These are phyloP conservation scores for Strix aluco DNA, from an alignment of 2,113 vertebrate species.

Conservation along the genomic window DNA sequence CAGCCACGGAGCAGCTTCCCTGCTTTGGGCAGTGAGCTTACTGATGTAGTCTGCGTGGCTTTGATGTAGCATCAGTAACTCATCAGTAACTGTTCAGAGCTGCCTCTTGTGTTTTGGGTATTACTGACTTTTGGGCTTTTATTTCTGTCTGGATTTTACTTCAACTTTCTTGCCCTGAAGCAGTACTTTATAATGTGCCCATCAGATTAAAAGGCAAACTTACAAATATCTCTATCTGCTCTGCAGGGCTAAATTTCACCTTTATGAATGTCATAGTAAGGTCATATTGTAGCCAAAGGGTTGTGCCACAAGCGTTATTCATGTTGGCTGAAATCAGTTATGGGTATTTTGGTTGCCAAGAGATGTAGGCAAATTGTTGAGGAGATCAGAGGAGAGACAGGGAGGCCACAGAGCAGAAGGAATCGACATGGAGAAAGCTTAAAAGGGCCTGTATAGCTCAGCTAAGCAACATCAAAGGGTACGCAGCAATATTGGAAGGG, in stretches of 20 bases:
- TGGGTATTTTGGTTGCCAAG: constrained; percentile 45
- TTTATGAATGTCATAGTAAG: constrained; percentile 13
- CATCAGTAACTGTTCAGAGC: neutral
- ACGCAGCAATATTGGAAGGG: constrained; percentile 8
- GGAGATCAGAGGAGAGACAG: constrained; percentile 45
- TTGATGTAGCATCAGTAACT: neutral
- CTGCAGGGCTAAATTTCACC: neutral
- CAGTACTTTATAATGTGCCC: neutral
- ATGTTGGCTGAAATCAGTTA: neutral
- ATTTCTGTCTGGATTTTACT: neutral
- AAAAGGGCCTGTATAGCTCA: constrained; percentile 44
- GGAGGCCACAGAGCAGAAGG: neutral
- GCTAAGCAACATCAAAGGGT: constrained; percentile 58
- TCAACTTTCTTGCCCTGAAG: constrained; percentile 28
- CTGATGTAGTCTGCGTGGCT: neutral
- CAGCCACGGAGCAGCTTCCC: neutral
- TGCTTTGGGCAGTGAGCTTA: neutral
- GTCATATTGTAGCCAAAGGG: constrained; percentile 27
- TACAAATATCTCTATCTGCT: neutral
- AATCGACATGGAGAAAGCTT: constrained; percentile 53
- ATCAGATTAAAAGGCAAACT: neutral
- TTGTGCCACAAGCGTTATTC: constrained; percentile 25
- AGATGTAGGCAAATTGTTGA: constrained; percentile 44
- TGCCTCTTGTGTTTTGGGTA: neutral
- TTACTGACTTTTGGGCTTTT: neutral